These are phyloP conservation scores for Silurus meridionalis DNA, from an alignment of 2,113 vertebrate genomes.

Conservation along the genomic window DNA sequence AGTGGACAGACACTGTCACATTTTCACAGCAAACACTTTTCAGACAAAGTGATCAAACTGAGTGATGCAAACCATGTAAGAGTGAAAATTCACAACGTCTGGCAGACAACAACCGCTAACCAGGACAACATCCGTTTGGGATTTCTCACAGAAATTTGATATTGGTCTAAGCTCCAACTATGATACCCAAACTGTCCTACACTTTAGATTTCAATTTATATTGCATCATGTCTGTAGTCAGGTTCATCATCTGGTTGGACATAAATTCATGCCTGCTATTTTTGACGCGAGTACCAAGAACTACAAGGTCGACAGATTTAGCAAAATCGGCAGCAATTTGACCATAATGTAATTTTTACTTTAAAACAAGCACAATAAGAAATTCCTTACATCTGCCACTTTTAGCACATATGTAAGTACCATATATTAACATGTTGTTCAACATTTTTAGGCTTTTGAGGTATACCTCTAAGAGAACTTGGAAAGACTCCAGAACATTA, in stretches of 20 bases:
- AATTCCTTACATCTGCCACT: background rate
- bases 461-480: too few relatives aligned
- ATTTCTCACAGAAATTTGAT: background rate
- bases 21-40: background rate
- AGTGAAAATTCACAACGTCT: background rate
- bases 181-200: background rate
- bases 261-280: background rate
- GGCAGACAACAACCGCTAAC: background rate
- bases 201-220: background rate
- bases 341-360: background rate
- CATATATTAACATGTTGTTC: background rate
- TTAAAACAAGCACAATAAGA: background rate
- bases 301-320: background rate
- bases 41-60: background rate
- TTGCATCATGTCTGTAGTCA: background rate
- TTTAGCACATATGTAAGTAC: too few relatives aligned
- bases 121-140: background rate
- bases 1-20: background rate
- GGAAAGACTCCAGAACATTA: too few relatives aligned
- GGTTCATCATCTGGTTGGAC: background rate
- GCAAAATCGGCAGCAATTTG: background rate
- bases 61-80: background rate
- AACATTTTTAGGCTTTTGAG: background rate
- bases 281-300: background rate
- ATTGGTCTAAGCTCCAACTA: background rate